phyloP scores from a whole-genome alignment of 2,113 vertebrate species.

The Gnathonemus echidnorhynchus region DNA sequence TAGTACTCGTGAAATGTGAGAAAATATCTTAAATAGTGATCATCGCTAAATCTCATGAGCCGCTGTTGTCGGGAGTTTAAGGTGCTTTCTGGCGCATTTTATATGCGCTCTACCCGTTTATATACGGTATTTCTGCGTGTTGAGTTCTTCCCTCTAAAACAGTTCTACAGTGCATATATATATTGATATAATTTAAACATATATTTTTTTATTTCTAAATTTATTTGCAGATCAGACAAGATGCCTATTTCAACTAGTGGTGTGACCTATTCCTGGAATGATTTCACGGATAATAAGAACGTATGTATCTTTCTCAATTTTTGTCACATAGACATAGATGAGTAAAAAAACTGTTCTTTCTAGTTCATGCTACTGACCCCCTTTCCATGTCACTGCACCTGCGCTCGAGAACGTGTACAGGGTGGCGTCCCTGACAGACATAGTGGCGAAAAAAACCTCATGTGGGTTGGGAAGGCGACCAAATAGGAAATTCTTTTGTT shows the following conservation, averaged over 20 bases:
- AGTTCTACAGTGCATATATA: background rate
- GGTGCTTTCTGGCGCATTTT: background rate
- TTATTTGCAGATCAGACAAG: background rate
- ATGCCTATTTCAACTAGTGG: background rate
- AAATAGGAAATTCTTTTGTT: background rate
- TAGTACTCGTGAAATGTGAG: background rate
- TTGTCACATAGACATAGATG: background rate
- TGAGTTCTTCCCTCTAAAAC: background rate
- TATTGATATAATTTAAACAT: background rate
- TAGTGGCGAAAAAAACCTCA: background rate
- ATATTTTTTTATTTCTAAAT: background rate
- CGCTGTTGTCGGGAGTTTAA: background rate
- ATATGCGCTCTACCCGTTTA: too few relatives aligned
- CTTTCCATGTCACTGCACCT: background rate
- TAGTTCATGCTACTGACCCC: background rate
- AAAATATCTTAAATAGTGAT: background rate
- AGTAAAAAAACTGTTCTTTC: background rate
- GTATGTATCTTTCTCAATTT: background rate
- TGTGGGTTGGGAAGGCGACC: background rate
- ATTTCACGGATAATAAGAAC: background rate
- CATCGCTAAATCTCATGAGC: background rate
- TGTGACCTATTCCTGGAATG: background rate
- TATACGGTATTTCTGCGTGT: background rate
- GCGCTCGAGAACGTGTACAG: background rate
- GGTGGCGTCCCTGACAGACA: background rate